Evolutionary conservation across 2,888 invertebrate species (phyloP), one percentile per base, ranked within the genome.

Genomic region (Dioctria rufipes): DNA sequence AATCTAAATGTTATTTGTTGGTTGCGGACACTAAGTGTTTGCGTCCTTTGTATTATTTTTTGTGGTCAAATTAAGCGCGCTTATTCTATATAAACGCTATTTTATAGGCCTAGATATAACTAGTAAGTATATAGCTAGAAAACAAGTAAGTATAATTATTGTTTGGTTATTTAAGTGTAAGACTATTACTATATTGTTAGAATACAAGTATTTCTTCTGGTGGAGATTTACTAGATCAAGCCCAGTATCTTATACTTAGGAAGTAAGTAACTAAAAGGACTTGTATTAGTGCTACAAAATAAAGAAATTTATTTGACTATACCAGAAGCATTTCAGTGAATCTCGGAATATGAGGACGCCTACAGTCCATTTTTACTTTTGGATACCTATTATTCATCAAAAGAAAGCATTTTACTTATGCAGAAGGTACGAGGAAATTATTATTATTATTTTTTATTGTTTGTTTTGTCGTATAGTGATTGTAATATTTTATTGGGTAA

Each of bases 21-120:
- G 73, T 60, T 49, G 69, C 51, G 69, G 37, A 60, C 73, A 75
- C 73, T 42, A 75, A 75, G 73, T 75, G 73, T 49, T 75, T 25
- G 60, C 40, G 49, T 40, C 60, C 60, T 75, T 75, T 75, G 60
- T 60, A 60, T 75, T 75, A 75, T 75, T 58, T 75, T n/a, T 54
- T 58, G 43, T 58, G n/a, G 42, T 60, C 25, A 60, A 60, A 39
- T 11, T 54, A 73, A 58, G 42, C 60, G 13, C 25, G 25, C 25
- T 25, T 25, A 25, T 25, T 25, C 25, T 25, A 75, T 5, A 37
- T n/a, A 37, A 4, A 39, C 25, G n/a, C 39, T 69, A 69, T 9
- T n/a, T 46, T 61, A 4, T 69, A 69, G 51, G 37, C 6, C 8
- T 61, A 69, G n/a, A 9, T 5, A 51, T 51, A 69, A 51, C 37